Percentiles rank a stretch among this genome's conserved stretches.
Conservation (phyloP, 2,888 invertebrate genomes). For the Mesochorus sp. region DNA sequence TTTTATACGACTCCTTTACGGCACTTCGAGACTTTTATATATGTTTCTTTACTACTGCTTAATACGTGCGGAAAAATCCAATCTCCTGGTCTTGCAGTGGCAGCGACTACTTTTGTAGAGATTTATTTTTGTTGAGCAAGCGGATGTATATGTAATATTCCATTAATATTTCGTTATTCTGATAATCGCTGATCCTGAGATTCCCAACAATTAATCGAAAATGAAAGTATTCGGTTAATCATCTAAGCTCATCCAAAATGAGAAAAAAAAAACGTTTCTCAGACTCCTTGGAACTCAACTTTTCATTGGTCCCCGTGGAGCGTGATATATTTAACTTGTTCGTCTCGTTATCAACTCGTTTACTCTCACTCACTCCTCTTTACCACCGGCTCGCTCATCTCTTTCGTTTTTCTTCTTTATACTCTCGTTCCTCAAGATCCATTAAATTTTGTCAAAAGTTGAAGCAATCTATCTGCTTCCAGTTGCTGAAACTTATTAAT, state of each 20-base stretch:
- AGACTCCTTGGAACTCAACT: background rate
- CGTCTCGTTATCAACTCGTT: constrained; percentile 52
- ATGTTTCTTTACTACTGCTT: no score
- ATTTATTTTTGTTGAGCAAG: no score
- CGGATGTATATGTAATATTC: no score
- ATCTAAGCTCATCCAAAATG: background rate
- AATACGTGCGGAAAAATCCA: no score
- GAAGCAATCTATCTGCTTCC: constrained; percentile 52
- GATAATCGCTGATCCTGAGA: no score
- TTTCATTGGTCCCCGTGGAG: background rate
- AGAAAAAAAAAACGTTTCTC: background rate
- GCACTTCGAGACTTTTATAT: no score
- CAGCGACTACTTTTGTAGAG: no score
- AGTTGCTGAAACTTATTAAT: constrained; percentile 59
- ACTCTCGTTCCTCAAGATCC: constrained; percentile 46
- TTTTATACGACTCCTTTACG: no score
- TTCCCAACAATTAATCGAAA: no score
- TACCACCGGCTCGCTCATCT: constrained; percentile 44
- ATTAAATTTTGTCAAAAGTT: constrained; percentile 63
- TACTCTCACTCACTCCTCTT: constrained; percentile 19
- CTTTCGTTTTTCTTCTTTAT: constrained; percentile 31
- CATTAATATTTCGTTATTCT: no score
- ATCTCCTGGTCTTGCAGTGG: no score
- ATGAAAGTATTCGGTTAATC: no score
- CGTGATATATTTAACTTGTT: constrained; percentile 37